phyloP scores from a whole-genome alignment of 2,888 invertebrate species.

The Dasysyrphus tricinctus region DNA sequence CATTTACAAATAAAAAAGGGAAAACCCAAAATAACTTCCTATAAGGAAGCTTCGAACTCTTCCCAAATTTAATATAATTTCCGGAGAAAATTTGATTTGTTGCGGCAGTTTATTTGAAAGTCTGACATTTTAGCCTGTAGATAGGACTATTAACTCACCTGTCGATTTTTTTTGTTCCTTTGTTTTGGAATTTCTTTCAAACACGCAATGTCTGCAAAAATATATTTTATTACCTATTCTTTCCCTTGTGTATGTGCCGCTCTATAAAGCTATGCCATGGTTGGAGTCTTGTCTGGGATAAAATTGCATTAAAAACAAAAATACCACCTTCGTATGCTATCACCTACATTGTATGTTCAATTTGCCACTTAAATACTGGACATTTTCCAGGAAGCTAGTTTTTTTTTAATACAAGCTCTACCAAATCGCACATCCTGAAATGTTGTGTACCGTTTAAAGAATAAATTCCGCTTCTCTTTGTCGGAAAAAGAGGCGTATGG shows the following conservation, averaged over 20 bases:
- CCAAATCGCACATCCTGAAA: conserved; percentile 40
- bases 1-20: conserved; percentile 3
- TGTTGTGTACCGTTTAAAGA: conserved; percentile 45
- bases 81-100: conserved; percentile 70
- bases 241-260: conserved; percentile 15
- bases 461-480: conserved; percentile 30
- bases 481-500: conserved; percentile 2
- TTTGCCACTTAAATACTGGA: conserved; percentile 37
- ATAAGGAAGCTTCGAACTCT: conserved; percentile 44
- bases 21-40: conserved; percentile 40
- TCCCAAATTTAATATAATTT: conserved; percentile 69
- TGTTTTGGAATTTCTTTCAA: conserved; percentile 53
- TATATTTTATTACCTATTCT: conserved; percentile 59
- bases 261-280: neutral
- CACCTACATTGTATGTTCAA: conserved; percentile 9
- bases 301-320: conserved; percentile 46
- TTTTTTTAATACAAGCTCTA: conserved; percentile 37
- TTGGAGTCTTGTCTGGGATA: conserved; percentile 45
- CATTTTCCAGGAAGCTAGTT: conserved; percentile 56
- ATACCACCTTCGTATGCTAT: neutral
- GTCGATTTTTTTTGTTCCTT: conserved; percentile 61
- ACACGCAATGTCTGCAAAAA: conserved; percentile 70
- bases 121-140: conserved; percentile 65
- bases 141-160: conserved; percentile 44
- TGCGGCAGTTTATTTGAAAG: conserved; percentile 45